Evolutionary conservation across 2,888 invertebrate genomes (phyloP), one percentile per base, ranked within the genome.

Genomic region (Parnassius apollo): DNA sequence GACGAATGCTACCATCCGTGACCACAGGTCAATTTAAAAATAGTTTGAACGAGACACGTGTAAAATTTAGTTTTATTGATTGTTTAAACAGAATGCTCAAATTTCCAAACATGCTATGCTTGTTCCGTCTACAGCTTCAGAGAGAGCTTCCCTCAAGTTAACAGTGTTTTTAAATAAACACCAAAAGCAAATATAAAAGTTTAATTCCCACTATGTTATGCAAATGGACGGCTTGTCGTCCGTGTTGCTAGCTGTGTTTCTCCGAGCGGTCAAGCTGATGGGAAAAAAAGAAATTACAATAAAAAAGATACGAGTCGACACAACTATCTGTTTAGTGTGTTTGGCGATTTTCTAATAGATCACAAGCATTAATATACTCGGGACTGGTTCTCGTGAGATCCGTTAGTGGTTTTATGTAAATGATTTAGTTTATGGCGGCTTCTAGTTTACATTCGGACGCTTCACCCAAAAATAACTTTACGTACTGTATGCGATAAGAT

Each of bases 361-460:
- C 91, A 91, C 90, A 71, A 75, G 76, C 87, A 89, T 90, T 88
- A 86, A 86, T 83, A 85, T 84, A 80, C 82, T 75, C 68, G 72
- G 73, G 85, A 91, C 91, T 81, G 85, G 91, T 91, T 90, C 77
- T 80, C 75, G 81, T 81, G 86, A 90, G 90, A 89, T 88, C 91
- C 91, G 91, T 91, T 91, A 91, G 86, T 83, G 83, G 89, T 83
- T 86, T 86, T 90, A 91, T 91, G 90, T 89, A 84, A 91, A 91
- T 91, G 77, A 82, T 83, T 85, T 80, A 74, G 83, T 89, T 89
- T 86, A 87, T 87, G 81, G 83, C 79, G 70, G 84, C 89, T 88
- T 77, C 86, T 81, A 89, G 87, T 85, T 88, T 82, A 85, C 83
- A 88, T 87, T 85, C 81, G 81, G 83, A 81, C 78, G 77, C 71